Base-by-base conservation (phyloP, 2,888 invertebrate genomes). In the Eucera pruinosa region DNA sequence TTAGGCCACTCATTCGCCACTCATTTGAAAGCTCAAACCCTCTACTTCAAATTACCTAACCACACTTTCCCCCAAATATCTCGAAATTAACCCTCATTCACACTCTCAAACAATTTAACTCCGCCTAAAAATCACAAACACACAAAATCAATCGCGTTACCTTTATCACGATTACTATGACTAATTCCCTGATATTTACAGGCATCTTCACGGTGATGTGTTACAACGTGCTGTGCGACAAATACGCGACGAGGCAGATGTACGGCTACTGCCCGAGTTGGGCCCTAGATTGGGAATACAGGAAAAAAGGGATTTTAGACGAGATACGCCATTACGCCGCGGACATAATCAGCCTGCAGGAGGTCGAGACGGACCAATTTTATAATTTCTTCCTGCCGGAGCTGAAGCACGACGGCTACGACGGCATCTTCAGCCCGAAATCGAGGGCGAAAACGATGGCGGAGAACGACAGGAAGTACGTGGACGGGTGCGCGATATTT, bases 151-250 rank as follows among this genome's bases (percentile, higher is more conserved):
- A n/a, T n/a, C n/a, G n/a, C n/a, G n/a, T n/a, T n/a, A n/a, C 33
- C 4, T 3, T 33, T 33, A 7, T n/a, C 33, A 33, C 33, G 4
- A 33, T 33, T 7, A 3, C 4, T 7, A 33, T 33, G 36, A 36
- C 2, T 9, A 11, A 6, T 36, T 36, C 11, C 6, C 7, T 20
- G 15, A 15, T 20, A 85, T 73, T 89, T 93, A 13, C 93, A 96
- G 97, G 98, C 94, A 97, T 98, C 93, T 99, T 99, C 94, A 99
- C 99, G 86, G 98, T 99, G 89, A 98, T 99, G 97, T 99, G 99
- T 93, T 99, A 99, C 95, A 99, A 99, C 94, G 98, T 99, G 85
- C 94, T 99, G 86, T 99, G 99, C 94, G 99, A 99, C 94, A 99
- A 99, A 94, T 99, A 99, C 92, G 99, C 99, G 80, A 99, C 99